Conservation (phyloP, 2,888 invertebrate genomes). For the Seira musarum region DNA sequence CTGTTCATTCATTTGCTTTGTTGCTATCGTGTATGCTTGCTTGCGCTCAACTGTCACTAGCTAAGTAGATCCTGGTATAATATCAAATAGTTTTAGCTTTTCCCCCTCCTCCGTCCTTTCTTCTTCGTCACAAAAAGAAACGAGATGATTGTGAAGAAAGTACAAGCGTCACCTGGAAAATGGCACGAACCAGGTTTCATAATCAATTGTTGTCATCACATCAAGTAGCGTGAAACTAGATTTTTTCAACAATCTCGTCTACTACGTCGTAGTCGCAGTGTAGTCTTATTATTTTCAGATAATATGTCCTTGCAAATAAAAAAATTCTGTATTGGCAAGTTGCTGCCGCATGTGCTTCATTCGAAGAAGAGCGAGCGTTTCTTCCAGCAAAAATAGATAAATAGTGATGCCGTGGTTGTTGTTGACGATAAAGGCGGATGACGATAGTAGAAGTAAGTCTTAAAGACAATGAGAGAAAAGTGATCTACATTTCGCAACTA, state of each 20-base stretch:
- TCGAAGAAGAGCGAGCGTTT: too few species aligned
- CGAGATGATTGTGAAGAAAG: conserved; percentile 40
- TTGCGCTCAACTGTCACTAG: too few species aligned
- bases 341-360: too few species aligned
- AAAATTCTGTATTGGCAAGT: too few species aligned
- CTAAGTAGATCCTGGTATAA: too few species aligned
- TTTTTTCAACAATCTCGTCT: conserved; percentile 19
- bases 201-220: conserved; percentile 35
- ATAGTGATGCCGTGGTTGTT: background rate
- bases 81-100: conserved; percentile 5
- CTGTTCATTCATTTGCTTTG: too few species aligned
- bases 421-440: background rate
- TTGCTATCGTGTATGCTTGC: too few species aligned
- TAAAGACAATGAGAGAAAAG: conserved; percentile 11
- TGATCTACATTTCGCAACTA: background rate
- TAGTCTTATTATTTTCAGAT: too few species aligned
- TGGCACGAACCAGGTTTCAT: conserved; percentile 23
- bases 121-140: background rate
- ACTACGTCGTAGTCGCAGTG: background rate
- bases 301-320: too few species aligned
- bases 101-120: background rate
- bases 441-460: background rate
- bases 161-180: conserved; percentile 50
- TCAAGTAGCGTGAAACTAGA: conserved; percentile 24
- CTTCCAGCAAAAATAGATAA: background rate